Evolutionary conservation across 92 coral and sea anemone species (phyloP), one percentile per base, ranked within the genome.

Genomic region (Isaurus tuberculatus): DNA sequence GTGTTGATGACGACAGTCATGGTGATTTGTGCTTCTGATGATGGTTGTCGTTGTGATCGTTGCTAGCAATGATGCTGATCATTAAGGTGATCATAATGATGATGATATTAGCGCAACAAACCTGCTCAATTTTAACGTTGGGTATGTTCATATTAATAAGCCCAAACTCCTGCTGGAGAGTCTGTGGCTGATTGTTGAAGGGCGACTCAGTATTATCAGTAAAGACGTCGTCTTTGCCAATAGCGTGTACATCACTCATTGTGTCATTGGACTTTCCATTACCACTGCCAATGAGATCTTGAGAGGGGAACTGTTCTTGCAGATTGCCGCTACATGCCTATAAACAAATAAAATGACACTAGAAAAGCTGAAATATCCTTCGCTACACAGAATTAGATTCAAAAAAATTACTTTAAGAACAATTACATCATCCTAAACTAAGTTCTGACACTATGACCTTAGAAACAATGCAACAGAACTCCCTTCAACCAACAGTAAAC

Each of bases 141-240:
- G 94, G 94, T 55, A 91, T 91, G 66, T 93, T 93, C 53, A 91
- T 94, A 58, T 93, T 93, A 15, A 91, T 93, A 36, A 93, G 92
- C 13, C 93, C 98, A 69, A 93, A 93, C 74, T 97, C 99, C 73
- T 92, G 97, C 49, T 94, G 97, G 29, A 97, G 68, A 20, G 94
- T 97, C 33, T 92, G 98, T 8, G 98, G 95, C 36, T 90, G 88
- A 0, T 85, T 79, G 22, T 87, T 79, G 23, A 65, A 11, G 31
- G 67, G 46, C 11, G 46, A 48, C 55, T 84, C 84, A 23, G 79
- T 51, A 5, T 33, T 69, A 7, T 89, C 87, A 13, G 84, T n/a
- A 43, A 77, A 77, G 19, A 58, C 55, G 15, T 77, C 82, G 10
- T 77, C 82, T 3, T 58, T 58, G 14, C 82, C 53, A 34, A 40